Evolutionary conservation across 1,140 invertebrate genomes (phyloP).

Genomic region (Lepidurus packardi): DNA sequence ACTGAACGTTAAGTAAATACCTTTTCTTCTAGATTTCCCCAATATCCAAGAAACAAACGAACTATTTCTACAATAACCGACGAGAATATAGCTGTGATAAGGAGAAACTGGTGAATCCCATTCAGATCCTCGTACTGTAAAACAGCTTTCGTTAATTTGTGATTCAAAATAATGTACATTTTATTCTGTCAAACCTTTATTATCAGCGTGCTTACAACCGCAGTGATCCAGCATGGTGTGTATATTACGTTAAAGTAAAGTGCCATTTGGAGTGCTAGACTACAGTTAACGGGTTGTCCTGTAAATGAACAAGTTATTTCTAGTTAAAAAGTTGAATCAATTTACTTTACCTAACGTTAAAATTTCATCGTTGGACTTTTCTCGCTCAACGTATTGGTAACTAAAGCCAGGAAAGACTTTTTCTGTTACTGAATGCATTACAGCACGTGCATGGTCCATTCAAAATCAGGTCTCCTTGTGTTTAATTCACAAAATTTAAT

Average conservation of each 20-base stretch:
- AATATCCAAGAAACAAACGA: slow-evolving; percentile 3
- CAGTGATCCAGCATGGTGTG: not conserved
- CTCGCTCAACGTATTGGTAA: not conserved
- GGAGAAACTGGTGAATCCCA: not conserved
- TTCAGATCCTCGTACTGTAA: not conserved
- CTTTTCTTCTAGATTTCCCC: not conserved
- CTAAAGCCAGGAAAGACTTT: not conserved
- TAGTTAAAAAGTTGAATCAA: too few species aligned
- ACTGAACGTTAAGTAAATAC: not conserved
- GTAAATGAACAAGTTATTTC: not conserved
- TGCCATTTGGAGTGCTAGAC: not conserved
- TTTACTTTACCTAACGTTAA: not conserved
- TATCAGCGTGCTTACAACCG: not conserved
- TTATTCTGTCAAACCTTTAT: not conserved
- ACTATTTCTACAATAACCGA: not conserved
- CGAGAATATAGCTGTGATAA: not conserved
- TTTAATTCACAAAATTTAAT: not conserved
- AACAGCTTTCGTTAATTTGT: not conserved
- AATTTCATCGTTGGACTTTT: not conserved
- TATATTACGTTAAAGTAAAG: not conserved
- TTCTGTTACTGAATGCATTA: not conserved
- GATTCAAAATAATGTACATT: not conserved
- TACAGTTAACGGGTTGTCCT: not conserved
- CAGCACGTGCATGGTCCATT: not conserved
- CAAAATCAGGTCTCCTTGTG: not conserved